Base-by-base conservation (phyloP, 2,113 vertebrate genomes). In the Acanthisitta chloris region DNA sequence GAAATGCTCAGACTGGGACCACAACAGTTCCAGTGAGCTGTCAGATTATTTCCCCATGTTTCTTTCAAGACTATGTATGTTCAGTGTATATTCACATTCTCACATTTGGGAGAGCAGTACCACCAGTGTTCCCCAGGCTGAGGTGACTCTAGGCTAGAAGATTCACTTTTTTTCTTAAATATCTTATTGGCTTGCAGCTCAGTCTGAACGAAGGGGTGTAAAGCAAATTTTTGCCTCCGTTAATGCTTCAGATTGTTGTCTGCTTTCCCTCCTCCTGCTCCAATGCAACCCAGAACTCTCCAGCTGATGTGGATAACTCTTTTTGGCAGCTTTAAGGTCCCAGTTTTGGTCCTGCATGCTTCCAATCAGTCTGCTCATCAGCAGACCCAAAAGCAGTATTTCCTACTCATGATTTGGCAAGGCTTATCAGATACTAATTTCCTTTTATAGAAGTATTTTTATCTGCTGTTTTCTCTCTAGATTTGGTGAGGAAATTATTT, bases 211-310 rank as follows among this genome's bases (percentile, higher is more conserved):
- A 58, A 7, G 5, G 8, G 11, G 3, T 51, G 2, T 14, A 59
- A 94, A 88, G 40, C 0, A 20, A 55, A 64, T 20, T 80, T 88
- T 69, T 94, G 7, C 16, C 34, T 54, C 13, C 14, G 24, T 77
- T 73, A 65, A 48, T 52, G 18, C 3, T 64, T 15, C 42, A 31
- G 9, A 48, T 45, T 78, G 3, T 4, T 66, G 57, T 46, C 23
- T 84, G 18, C 11, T 36, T 4, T 2, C 2, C 4, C 3, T 5
- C 8, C 21, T 57, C 43, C 10, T n/a, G n/a, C n/a, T 11, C 4
- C n/a, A 48, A 5, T 5, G 12, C 3, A 1, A 10, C 2, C 6
- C 9, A 24, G 11, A 67, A 40, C 15, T 76, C 45, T 77, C 55
- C 38, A 71, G 23, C 29, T 86, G 16, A 8, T 46, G 4, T 11